Base-by-base conservation (phyloP, 2,888 invertebrate species). In the Escarpia spicata region DNA sequence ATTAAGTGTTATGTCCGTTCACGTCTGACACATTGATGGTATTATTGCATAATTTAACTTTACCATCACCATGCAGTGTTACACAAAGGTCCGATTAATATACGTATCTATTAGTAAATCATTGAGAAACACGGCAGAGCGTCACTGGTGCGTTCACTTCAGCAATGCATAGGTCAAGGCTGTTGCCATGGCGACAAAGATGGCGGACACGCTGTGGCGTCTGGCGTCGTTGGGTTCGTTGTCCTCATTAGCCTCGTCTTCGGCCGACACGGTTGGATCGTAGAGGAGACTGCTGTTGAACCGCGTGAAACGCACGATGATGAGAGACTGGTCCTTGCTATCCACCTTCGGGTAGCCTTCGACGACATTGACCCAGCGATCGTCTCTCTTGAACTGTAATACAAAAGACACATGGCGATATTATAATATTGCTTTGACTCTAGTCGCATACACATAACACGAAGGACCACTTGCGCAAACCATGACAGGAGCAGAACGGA, bases 251-350 rank as follows among this genome's bases (percentile, higher is more conserved):
- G 4, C 75, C 26, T 75, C 75, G 75, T 26, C 75, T 75, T 75
- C 75, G 19, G 75, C 75, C n/a, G 75, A 75, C 19, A 75, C 75
- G 26, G 26, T 26, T 15, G 75, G 75, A 26, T 75, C 75, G 75
- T 75, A 75, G 6, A 75, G 75, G 75, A 75, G 75, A n/a, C 75
- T 75, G 75, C 75, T 75, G 75, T 75, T 75, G 75, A 75, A 75
- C n/a, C 75, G 75, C 26, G 75, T 15, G 75, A 75, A 75, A 75
- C 75, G 75, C 19, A 75, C 75, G 75, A 75, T 75, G 26, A 75
- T n/a, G n/a, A 15, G 75, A 75, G 75, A 26, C 26, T n/a, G 75
- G 75, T 75, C 75, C 19, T 75, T 26, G n/a, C 6, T 26, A 26
- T 75, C 75, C 6, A 75, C 26, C 19, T 26, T 75, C 26, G 75